Evolutionary conservation across 1,140 invertebrate genomes (phyloP).

Genomic region (Oedothorax gibbosus): DNA sequence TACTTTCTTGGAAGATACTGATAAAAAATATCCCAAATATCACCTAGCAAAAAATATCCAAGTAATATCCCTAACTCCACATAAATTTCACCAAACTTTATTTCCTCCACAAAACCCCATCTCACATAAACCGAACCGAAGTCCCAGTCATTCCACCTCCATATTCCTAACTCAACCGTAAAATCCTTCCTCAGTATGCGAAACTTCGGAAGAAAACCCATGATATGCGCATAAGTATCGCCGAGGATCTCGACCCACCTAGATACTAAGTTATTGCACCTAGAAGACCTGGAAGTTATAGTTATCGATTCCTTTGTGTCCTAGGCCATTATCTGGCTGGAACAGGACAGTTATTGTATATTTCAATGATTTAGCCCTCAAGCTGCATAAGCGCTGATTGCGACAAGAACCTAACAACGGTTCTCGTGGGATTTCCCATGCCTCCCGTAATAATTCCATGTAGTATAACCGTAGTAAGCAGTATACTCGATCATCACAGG

Average conservation of each 20-base stretch:
- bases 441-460: constrained; percentile 32
- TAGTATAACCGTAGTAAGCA: neutral
- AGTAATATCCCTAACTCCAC: too few species aligned
- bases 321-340: constrained; percentile 36
- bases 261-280: constrained; percentile 54
- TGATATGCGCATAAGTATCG: constrained; percentile 9
- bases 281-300: constrained; percentile 42
- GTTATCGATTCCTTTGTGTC: constrained; percentile 44
- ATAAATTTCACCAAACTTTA: too few species aligned
- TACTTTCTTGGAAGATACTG: too few species aligned
- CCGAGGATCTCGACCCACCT: neutral
- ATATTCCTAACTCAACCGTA: constrained; percentile 22
- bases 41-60: too few species aligned
- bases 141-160: neutral
- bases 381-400: constrained; percentile 49
- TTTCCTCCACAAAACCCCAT: neutral
- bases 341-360: constrained; percentile 57
- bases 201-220: constrained; percentile 11
- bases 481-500: too few species aligned
- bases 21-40: too few species aligned
- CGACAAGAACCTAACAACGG: constrained; percentile 38
- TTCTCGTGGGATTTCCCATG: constrained; percentile 8
- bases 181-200: constrained; percentile 7
- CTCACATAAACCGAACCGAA: constrained; percentile 1
- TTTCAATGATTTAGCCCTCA: constrained; percentile 57